Evolutionary conservation across 2,113 vertebrate species (phyloP).

Genomic region (Dicerorhinus sumatrensis): DNA sequence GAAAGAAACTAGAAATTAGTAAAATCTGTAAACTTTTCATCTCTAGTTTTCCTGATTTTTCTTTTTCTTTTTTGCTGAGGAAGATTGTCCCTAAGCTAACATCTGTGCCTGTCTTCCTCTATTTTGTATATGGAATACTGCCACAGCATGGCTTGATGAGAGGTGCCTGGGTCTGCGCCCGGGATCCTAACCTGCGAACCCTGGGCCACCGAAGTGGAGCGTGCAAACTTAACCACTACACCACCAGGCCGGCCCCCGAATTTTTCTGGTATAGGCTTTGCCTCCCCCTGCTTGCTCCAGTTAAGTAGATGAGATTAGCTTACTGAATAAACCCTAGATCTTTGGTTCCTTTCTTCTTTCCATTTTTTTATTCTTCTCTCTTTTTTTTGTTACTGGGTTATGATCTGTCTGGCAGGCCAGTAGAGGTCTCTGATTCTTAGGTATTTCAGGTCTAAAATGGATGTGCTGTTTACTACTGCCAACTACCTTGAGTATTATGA

Average conservation of each 20-base stretch:
- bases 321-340: not conserved
- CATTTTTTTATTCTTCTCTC: not conserved
- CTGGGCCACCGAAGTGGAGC: too few relatives aligned
- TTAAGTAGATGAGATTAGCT: constrained; percentile 25
- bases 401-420: not conserved
- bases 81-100: too few relatives aligned
- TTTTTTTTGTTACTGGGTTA: not conserved
- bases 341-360: not conserved
- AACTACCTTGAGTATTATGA: not conserved
- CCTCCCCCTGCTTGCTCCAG: not conserved
- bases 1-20: not conserved
- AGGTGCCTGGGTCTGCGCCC: too few relatives aligned
- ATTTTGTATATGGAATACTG: too few relatives aligned
- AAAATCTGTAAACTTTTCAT: not conserved
- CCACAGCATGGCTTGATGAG: too few relatives aligned
- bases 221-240: too few relatives aligned
- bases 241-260: not conserved
- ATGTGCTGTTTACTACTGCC: not conserved
- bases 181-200: too few relatives aligned
- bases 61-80: not conserved
- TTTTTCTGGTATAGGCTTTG: not conserved
- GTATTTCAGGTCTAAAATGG: constrained; percentile 23
- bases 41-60: not conserved
- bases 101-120: too few relatives aligned
- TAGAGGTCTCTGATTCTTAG: not conserved